A percentile compares a stretch with the other conserved stretches of the same genome.
Conservation (phyloP, 2,113 vertebrate species). For the human (Homo sapiens) region DNA sequence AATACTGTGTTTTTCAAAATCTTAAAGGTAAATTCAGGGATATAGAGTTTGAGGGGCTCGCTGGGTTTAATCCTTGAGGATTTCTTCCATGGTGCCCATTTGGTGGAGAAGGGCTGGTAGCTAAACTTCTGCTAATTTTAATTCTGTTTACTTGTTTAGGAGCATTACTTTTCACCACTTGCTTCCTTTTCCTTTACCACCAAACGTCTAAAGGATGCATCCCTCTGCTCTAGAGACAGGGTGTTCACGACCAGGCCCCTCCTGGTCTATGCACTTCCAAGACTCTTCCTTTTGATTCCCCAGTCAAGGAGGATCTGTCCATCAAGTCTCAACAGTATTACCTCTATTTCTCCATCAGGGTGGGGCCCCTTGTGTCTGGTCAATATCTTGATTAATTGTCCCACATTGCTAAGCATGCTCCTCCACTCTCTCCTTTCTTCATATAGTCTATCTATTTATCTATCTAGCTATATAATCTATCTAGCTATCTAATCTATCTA, state of each 20-base stretch:
- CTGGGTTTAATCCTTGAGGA: not conserved
- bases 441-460: not conserved
- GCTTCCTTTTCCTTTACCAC: not conserved
- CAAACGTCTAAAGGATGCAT: not conserved
- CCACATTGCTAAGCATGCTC: not conserved
- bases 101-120: accelerated
- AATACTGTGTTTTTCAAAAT: not conserved
- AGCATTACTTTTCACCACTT: not conserved
- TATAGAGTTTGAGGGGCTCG: accelerated
- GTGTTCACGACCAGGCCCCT: not conserved
- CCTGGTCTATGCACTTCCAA: not conserved
- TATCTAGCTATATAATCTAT: too few relatives aligned
- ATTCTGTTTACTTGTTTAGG: not conserved
- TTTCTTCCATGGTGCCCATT: accelerated
- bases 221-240: not conserved
- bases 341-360: not conserved
- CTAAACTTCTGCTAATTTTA: accelerated
- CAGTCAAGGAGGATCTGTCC: not conserved
- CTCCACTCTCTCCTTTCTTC: not conserved
- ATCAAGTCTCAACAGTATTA: too few relatives aligned
- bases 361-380: not conserved
- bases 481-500: not conserved
- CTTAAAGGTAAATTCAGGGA: not conserved
- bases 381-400: too few relatives aligned
- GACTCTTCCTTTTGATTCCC: not conserved